These are phyloP conservation scores for Phoeniculus purpureus DNA, from an alignment of 2,797 vertebrate genomes.

Conservation along the genomic window DNA sequence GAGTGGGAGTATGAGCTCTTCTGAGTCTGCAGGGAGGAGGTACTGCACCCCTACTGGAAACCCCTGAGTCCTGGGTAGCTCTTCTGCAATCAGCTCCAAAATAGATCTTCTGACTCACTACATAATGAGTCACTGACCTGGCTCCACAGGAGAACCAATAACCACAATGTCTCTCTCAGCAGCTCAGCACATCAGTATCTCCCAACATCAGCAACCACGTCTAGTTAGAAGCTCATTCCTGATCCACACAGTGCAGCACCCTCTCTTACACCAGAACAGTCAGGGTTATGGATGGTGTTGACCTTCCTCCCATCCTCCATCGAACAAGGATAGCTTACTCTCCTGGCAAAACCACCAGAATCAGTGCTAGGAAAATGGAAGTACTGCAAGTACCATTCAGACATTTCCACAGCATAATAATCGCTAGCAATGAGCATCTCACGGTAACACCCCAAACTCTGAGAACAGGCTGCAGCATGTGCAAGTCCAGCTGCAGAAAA, in stretches of 20 bases:
- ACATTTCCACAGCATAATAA: not conserved
- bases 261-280: not conserved
- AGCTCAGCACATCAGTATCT: not conserved
- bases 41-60: not conserved
- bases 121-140: not conserved
- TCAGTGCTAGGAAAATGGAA: not conserved
- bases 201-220: not conserved
- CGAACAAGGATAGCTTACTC: not conserved
- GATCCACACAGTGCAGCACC: not conserved
- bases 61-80: not conserved
- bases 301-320: not conserved
- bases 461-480: not conserved
- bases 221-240: not conserved
- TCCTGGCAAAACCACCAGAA: not conserved
- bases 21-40: not conserved
- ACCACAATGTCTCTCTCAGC: not conserved
- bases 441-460: not conserved
- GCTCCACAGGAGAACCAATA: not conserved
- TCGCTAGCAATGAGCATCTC: not conserved
- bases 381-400: not conserved
- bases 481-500: not conserved
- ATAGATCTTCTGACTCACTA: not conserved
- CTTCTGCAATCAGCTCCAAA: not conserved
- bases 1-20: not conserved
- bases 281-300: accelerated